A percentile compares a stretch with the other conserved stretches of the same genome.
Conservation (phyloP, 2,888 invertebrate genomes). For the Lasioglossum zephyrum region DNA sequence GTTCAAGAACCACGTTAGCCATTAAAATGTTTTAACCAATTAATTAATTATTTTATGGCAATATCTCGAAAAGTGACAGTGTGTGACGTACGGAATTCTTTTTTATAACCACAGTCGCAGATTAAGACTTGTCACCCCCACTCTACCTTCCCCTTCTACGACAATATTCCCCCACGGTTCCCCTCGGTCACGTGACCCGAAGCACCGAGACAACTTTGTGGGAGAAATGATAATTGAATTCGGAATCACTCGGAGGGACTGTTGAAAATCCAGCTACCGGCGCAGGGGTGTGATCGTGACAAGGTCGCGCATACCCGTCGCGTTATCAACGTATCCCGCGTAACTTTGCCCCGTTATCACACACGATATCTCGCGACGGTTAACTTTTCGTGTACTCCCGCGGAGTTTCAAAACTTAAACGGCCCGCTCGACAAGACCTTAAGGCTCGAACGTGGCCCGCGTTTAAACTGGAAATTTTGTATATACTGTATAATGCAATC, state of each 20-base stretch:
- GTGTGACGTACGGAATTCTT: no score
- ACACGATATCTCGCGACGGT: slow-evolving; percentile 31
- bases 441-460: slow-evolving; percentile 69
- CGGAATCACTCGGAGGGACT: not conserved
- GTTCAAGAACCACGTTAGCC: no score
- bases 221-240: not conserved
- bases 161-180: no score
- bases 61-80: no score
- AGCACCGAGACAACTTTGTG: not conserved
- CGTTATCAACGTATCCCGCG: slow-evolving; percentile 33
- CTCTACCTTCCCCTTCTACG: no score
- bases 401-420: slow-evolving; percentile 60
- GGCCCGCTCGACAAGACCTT: slow-evolving; percentile 60
- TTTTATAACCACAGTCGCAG: no score
- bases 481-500: slow-evolving; percentile 80
- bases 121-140: no score
- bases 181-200: no score
- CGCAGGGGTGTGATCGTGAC: not conserved
- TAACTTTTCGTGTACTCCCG: slow-evolving; percentile 53
- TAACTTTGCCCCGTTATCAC: slow-evolving; percentile 32
- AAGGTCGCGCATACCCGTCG: slow-evolving; percentile 8
- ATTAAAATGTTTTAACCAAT: no score
- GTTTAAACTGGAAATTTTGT: slow-evolving; percentile 78
- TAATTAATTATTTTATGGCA: no score
- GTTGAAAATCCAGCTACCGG: not conserved